phyloP scores from a whole-genome alignment of 2,888 invertebrate genomes.

The Pseudoips prasinana region DNA sequence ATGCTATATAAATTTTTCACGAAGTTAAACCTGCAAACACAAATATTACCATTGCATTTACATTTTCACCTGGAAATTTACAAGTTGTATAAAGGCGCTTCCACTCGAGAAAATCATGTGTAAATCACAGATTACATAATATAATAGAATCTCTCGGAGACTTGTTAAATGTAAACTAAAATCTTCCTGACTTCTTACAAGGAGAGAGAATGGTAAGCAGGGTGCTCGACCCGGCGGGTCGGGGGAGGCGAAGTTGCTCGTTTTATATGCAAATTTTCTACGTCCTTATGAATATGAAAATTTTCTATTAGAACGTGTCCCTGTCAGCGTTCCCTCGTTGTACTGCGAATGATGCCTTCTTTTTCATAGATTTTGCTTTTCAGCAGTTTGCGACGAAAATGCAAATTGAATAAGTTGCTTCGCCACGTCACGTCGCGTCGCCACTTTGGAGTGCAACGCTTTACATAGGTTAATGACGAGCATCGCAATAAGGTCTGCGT shows the following conservation, averaged over 20 bases:
- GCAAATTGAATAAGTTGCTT: slow-evolving; percentile 45
- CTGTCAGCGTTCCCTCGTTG: slow-evolving; percentile 73
- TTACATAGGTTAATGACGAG: slow-evolving; percentile 3
- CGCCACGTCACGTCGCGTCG: slow-evolving; percentile 11
- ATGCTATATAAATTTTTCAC: slow-evolving; percentile 6
- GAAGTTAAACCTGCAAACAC: background rate
- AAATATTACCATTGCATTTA: background rate
- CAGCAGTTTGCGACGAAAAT: slow-evolving; percentile 50
- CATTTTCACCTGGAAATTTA: background rate
- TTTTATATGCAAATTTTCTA: slow-evolving; percentile 79
- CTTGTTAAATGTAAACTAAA: slow-evolving; percentile 51
- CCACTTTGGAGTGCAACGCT: slow-evolving; percentile 15
- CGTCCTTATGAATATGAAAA: slow-evolving; percentile 82
- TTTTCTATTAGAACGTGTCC: slow-evolving; percentile 81
- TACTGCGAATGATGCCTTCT: slow-evolving; percentile 54
- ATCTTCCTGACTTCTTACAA: slow-evolving; percentile 57
- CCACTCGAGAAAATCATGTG: slow-evolving; percentile 30
- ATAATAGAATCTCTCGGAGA: slow-evolving; percentile 26
- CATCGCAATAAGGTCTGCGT: background rate
- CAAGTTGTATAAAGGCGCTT: slow-evolving; percentile 11
- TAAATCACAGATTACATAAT: slow-evolving; percentile 33
- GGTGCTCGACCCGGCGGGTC: slow-evolving; percentile 55
- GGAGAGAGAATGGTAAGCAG: slow-evolving; percentile 64
- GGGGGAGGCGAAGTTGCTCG: slow-evolving; percentile 69
- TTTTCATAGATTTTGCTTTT: slow-evolving; percentile 51